Base-by-base conservation (phyloP, 2,797 vertebrate genomes). In the Echiichthys vipera region DNA sequence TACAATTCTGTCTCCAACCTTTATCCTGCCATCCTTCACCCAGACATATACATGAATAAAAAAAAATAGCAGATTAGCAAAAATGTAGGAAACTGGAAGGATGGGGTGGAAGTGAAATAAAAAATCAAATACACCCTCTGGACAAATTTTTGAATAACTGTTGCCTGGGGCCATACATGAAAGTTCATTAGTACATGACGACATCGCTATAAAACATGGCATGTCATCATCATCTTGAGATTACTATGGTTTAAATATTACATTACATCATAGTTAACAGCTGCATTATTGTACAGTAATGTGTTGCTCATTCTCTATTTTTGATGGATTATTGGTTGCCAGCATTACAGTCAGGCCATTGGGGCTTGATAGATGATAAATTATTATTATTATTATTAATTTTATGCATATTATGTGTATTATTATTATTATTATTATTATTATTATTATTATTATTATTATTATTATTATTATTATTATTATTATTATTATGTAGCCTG, bases 11-110 rank as follows among this genome's bases (percentile, higher is more conserved):
- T 96, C 95, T 83, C 96, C 96, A 82, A 91, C 90, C 83, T 95
- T 95, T 79, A 96, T 93, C 61, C 93, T 92, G 51, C 95, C 95
- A 84, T 96, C 96, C 96, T 97, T 71, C 50, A 78, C 20, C 30
- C 25, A 65, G 46, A 72, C n/a, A 69, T 15, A 43, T 39, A 25
- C 4, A 73, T 13, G 9, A 58, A 72, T 54, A 34, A 78, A 77
- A 34, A 78, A 77, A 75, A 55, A 71, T 39, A 47, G 6, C 53
- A 45, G 18, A 51, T 8, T 46, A 71, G 32, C 36, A 66, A 61
- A 77, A 50, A 74, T 34, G 13, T 42, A 39, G n/a, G 14, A 53
- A 55, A 68, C 24, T 30, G 57, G 34, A 51, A 58, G 54, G 22
- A 76, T 20, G 7, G 24, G 49, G 20, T 42, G 46, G 34, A 64